Conservation (phyloP, 2,888 invertebrate species). For the Tachina fera region DNA sequence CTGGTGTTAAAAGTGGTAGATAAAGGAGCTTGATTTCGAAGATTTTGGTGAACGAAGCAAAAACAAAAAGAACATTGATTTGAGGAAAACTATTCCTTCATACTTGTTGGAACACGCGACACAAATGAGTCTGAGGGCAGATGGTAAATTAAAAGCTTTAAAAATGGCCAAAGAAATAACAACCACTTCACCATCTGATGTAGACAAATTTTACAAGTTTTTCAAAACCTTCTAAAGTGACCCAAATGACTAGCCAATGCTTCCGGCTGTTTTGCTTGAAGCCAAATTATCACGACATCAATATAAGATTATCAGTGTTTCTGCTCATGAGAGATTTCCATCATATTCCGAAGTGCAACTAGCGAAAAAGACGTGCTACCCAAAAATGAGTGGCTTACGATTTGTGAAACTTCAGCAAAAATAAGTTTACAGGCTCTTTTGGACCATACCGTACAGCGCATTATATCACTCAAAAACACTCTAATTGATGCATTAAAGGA, state of each 20-base stretch:
- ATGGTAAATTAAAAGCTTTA: not conserved
- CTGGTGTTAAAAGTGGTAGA: not conserved
- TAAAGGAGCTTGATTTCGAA: not conserved
- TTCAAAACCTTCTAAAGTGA: not conserved
- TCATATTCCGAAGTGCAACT: not conserved
- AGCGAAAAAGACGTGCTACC: too few species aligned
- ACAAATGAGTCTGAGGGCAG: constrained; percentile 9
- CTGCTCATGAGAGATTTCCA: constrained; percentile 4
- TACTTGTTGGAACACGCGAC: not conserved
- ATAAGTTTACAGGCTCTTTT: too few species aligned
- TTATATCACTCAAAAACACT: too few species aligned
- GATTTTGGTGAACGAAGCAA: constrained; percentile 20
- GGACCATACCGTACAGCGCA: too few species aligned
- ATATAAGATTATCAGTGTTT: constrained; percentile 6
- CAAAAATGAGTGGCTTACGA: too few species aligned
- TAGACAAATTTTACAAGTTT: too few species aligned
- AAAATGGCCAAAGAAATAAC: constrained; percentile 11
- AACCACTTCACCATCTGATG: not conserved
- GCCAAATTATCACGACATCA: constrained; percentile 4
- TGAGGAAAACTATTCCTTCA: constrained; percentile 10
- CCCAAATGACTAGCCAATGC: not conserved
- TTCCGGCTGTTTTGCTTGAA: too few species aligned
- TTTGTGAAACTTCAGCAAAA: too few species aligned
- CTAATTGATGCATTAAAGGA: too few species aligned
- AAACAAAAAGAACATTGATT: constrained; percentile 22